Evolutionary conservation across 2,797 vertebrate species (phyloP).

Genomic region (Perdix hodgsoniae): DNA sequence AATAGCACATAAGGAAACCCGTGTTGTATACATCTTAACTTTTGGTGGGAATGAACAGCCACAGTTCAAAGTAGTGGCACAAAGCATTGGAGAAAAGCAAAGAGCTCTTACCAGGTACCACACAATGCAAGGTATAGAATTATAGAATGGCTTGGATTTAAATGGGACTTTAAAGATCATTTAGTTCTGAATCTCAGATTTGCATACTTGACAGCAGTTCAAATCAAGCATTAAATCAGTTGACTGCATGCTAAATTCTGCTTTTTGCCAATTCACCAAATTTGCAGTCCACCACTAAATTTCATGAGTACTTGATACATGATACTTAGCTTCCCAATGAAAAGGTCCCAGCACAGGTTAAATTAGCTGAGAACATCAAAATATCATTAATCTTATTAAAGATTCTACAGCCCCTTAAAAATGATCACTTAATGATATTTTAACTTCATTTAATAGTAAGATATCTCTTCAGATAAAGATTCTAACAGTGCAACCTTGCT

Average conservation of each 20-base stretch:
- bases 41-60: conserved; percentile 41
- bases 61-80: not conserved
- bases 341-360: not conserved
- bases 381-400: not conserved
- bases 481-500: not conserved
- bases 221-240: not conserved
- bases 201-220: not conserved
- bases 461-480: not conserved
- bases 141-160: not conserved
- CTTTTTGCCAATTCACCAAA: not conserved
- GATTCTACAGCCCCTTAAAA: not conserved
- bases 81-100: not conserved
- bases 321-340: not conserved
- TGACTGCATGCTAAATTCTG: not conserved
- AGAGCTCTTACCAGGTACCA: not conserved
- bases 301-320: not conserved
- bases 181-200: not conserved
- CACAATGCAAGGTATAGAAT: not conserved
- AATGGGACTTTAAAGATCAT: not conserved
- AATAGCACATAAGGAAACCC: conserved; percentile 28
- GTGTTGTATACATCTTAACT: not conserved
- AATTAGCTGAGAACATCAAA: not conserved
- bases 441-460: not conserved
- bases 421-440: not conserved
- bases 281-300: not conserved